A percentile compares a stretch with the other conserved stretches of the same genome.
These are phyloP conservation scores for Neotoma lepida DNA, from an alignment of 2,113 vertebrate species.

Conservation along the genomic window DNA sequence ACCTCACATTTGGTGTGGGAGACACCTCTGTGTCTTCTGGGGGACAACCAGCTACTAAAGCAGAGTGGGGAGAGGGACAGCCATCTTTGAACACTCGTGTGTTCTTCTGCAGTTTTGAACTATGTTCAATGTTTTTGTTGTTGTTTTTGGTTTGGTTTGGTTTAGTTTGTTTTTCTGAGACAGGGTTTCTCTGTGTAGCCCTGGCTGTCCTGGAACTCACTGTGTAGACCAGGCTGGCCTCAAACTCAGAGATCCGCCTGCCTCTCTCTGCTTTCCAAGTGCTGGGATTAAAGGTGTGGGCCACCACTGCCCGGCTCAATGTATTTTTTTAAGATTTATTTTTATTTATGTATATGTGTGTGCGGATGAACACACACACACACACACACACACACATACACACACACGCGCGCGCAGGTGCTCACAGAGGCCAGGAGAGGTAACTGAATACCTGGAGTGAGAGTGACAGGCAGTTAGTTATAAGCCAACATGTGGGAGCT, in stretches of 20 bases:
- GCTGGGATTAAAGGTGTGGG: background rate
- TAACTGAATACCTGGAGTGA: background rate
- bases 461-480: background rate
- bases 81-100: background rate
- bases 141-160: background rate
- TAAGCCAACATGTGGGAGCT: background rate
- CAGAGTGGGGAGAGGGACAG: background rate
- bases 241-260: background rate
- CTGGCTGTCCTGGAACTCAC: background rate
- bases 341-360: background rate
- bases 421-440: background rate
- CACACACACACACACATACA: rapidly evolving
- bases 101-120: background rate
- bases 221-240: background rate
- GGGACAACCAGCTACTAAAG: background rate
- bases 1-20: background rate
- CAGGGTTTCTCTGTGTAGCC: background rate
- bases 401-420: background rate
- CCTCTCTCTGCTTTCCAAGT: background rate
- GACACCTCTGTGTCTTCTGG: background rate
- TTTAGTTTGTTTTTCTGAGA: background rate
- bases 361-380: background rate
- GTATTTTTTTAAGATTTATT: background rate
- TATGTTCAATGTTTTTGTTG: background rate
- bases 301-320: background rate